A percentile compares a stretch with the other conserved stretches of the same genome.
Conservation (phyloP, 2,797 vertebrate genomes). For the Gymnocypris eckloni region DNA sequence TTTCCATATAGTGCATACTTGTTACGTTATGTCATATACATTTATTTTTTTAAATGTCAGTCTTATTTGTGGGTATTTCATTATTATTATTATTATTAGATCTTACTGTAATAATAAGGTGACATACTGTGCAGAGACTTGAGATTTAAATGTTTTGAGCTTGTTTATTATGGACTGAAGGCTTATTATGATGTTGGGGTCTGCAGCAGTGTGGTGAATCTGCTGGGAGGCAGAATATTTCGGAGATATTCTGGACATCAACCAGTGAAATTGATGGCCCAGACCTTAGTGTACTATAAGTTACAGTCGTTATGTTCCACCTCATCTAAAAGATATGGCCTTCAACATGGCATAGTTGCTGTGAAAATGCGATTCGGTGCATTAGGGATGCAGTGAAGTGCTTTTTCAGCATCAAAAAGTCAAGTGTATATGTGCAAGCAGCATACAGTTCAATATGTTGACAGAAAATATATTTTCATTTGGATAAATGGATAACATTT, state of each 20-base stretch:
- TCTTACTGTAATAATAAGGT: slow-evolving; percentile 19
- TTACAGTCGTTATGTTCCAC: slow-evolving; percentile 31
- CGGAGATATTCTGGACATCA: slow-evolving; percentile 17
- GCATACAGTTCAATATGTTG: too few species aligned
- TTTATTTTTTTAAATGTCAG: background rate
- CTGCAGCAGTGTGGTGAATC: slow-evolving; percentile 25
- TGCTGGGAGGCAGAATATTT: background rate
- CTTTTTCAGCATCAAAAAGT: slow-evolving; percentile 1
- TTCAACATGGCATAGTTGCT: background rate
- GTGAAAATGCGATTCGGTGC: background rate
- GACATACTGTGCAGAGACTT: slow-evolving; percentile 30
- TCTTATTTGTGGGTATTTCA: background rate
- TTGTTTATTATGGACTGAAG: slow-evolving; percentile 22
- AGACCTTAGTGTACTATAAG: slow-evolving; percentile 38
- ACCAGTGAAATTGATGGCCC: slow-evolving; percentile 16
- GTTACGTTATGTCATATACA: background rate
- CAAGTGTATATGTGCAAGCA: too few species aligned
- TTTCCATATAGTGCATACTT: too few species aligned
- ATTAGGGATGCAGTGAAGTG: slow-evolving; percentile 4
- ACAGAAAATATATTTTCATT: too few species aligned
- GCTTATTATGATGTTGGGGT: slow-evolving; percentile 27
- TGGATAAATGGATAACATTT: too few species aligned
- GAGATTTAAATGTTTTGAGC: slow-evolving; percentile 2
- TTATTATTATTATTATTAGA: background rate
- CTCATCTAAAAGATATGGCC: slow-evolving; percentile 30